These are phyloP conservation scores for Pungitius pungitius DNA, from an alignment of 2,113 vertebrate genomes.

Conservation along the genomic window DNA sequence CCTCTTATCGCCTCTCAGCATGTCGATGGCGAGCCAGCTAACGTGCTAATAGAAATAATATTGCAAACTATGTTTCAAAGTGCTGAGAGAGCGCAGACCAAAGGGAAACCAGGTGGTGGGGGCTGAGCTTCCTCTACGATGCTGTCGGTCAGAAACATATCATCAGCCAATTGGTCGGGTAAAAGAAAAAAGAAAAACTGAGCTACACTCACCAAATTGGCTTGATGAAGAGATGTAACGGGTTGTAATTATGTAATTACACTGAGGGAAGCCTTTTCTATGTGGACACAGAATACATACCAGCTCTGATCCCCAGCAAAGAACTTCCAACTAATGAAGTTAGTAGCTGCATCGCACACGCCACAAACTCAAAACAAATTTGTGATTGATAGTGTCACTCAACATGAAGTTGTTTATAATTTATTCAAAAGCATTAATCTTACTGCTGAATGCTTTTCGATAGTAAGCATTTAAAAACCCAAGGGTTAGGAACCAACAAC, in stretches of 20 bases:
- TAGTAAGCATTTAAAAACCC: background rate
- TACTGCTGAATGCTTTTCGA: background rate
- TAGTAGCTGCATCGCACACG: background rate
- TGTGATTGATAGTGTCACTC: background rate
- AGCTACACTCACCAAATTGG: slow-evolving; percentile 27
- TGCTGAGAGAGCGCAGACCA: too few species aligned
- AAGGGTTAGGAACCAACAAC: background rate
- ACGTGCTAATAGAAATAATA: too few species aligned
- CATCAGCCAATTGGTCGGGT: too few species aligned
- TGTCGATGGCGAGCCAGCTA: too few species aligned
- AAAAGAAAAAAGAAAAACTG: too few species aligned
- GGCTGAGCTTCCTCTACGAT: too few species aligned
- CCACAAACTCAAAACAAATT: background rate
- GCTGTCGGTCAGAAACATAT: too few species aligned
- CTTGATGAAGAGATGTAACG: slow-evolving; percentile 37
- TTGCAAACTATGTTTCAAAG: too few species aligned
- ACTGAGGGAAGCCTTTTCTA: slow-evolving; percentile 20
- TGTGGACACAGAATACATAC: slow-evolving; percentile 21
- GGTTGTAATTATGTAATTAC: slow-evolving; percentile 23
- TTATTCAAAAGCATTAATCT: background rate
- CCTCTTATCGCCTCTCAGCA: too few species aligned
- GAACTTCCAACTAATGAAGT: background rate
- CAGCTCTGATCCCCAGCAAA: slow-evolving; percentile 2
- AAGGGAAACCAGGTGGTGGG: too few species aligned
- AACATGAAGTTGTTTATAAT: background rate